Evolutionary conservation across 2,113 vertebrate species (phyloP).

Genomic region (Charina bottae): DNA sequence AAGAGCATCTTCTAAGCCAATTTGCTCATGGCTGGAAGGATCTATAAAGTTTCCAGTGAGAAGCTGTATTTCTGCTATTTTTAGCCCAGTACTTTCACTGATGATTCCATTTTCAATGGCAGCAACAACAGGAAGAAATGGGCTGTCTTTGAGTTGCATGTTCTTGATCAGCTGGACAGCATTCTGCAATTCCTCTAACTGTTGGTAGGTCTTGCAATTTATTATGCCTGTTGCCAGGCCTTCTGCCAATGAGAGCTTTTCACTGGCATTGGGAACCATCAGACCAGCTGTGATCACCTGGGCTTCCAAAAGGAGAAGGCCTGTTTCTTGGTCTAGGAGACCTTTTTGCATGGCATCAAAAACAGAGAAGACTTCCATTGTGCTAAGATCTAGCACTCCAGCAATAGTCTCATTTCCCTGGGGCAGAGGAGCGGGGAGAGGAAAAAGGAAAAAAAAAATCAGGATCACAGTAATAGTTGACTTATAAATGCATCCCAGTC

Average conservation of each 20-base stretch:
- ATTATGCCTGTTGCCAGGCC: constrained; percentile 80
- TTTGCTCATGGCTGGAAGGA: constrained; percentile 49
- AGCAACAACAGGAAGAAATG: constrained; percentile 70
- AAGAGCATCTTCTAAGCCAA: constrained; percentile 79
- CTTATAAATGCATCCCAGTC: background rate
- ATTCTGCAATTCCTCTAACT: constrained; percentile 77
- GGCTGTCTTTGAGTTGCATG: constrained; percentile 50
- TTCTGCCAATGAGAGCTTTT: constrained; percentile 81
- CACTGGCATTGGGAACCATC: constrained; percentile 78
- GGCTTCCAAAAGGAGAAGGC: constrained; percentile 83
- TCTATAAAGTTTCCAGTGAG: constrained; percentile 77
- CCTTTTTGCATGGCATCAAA: constrained; percentile 90
- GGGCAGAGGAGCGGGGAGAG: constrained; percentile 38
- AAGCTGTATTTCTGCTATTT: constrained; percentile 85
- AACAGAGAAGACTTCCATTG: constrained; percentile 91
- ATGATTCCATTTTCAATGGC: constrained; percentile 83
- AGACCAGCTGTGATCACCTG: constrained; percentile 88
- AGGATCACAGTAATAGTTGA: constrained; percentile 29
- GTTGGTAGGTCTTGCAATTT: constrained; percentile 71
- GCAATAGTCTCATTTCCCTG: constrained; percentile 83
- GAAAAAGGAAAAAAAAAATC: constrained; percentile 47
- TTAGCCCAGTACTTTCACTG: constrained; percentile 80
- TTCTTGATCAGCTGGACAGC: constrained; percentile 72
- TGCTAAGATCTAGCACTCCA: constrained; percentile 94
- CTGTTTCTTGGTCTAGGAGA: constrained; percentile 94